Conservation (phyloP, 53 echinoderm and acorn worm genomes). For the Henricia sp. region DNA sequence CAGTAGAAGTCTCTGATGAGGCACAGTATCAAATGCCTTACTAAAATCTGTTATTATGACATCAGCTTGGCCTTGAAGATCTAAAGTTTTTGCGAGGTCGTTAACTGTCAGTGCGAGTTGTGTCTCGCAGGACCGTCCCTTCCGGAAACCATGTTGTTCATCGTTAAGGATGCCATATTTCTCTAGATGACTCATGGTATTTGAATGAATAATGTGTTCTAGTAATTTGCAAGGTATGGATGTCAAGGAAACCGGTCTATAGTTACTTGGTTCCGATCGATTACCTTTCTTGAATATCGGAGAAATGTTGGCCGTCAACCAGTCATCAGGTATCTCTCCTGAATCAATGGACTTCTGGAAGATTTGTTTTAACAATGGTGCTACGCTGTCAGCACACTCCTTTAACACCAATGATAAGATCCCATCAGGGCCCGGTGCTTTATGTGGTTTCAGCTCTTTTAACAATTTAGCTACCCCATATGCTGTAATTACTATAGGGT, state of each 20-base stretch:
- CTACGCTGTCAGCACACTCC: neutral
- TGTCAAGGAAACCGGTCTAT: slow-evolving; percentile 3
- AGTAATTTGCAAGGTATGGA: slow-evolving; percentile 15
- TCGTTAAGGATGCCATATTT: slow-evolving; percentile 40
- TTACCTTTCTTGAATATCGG: neutral
- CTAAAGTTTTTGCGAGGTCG: no score
- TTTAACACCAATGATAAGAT: neutral
- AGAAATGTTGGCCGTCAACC: neutral
- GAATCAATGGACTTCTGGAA: no score
- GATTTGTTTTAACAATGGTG: no score
- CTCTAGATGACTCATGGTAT: slow-evolving; percentile 63
- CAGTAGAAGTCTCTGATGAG: no score
- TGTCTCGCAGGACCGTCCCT: slow-evolving; percentile 62
- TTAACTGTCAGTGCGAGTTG: slow-evolving; percentile 25
- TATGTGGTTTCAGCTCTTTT: no score
- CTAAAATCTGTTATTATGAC: no score
- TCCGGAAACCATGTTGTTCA: slow-evolving; percentile 66
- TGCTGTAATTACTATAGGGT: no score
- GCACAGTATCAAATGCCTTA: no score
- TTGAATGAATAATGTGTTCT: neutral
- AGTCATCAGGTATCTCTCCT: no score
- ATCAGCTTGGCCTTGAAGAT: no score
- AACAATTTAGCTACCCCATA: no score
- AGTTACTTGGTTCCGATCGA: slow-evolving; percentile 7
- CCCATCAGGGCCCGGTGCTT: no score